A percentile compares a stretch with the other conserved stretches of the same genome.
Evolutionary conservation across 2,888 invertebrate genomes (phyloP).

Genomic region (Charanyca ferruginea): DNA sequence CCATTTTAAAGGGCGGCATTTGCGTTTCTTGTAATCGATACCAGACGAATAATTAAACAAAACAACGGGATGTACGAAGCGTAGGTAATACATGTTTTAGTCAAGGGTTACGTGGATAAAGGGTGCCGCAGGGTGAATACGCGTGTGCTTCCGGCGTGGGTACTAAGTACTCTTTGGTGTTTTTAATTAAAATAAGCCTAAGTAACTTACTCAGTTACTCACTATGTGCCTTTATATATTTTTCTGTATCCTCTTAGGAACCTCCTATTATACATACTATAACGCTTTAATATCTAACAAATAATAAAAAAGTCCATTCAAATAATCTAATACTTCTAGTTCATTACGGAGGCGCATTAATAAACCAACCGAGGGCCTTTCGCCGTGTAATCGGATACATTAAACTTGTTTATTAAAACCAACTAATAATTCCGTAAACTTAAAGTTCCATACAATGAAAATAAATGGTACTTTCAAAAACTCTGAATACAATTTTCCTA

Average conservation of each 20-base stretch:
- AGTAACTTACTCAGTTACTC: background rate
- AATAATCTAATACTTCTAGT: constrained; percentile 26
- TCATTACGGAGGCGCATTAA: constrained; percentile 23
- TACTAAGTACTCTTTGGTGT: constrained; percentile 35
- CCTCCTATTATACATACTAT: background rate
- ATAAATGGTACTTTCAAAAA: constrained; percentile 57
- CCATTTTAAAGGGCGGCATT: constrained; percentile 67
- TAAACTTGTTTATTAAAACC: constrained; percentile 54
- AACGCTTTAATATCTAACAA: background rate
- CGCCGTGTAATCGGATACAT: constrained; percentile 61
- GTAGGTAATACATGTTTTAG: constrained; percentile 59
- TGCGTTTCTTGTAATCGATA: constrained; percentile 73
- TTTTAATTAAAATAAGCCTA: constrained; percentile 44
- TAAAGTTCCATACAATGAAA: constrained; percentile 40
- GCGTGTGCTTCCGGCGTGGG: constrained; percentile 23
- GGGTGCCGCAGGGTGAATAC: constrained; percentile 46
- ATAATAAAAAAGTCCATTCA: background rate
- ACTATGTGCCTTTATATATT: background rate
- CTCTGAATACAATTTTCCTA: constrained; percentile 36
- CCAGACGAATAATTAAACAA: constrained; percentile 73
- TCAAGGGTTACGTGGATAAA: constrained; percentile 54
- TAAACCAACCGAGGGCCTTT: constrained; percentile 43
- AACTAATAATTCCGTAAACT: constrained; percentile 49
- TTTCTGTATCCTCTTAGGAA: background rate
- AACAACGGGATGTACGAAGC: constrained; percentile 60